Base-by-base conservation (phyloP, 64 coral and sea anemone species). In the Pocillopora damicornis region DNA sequence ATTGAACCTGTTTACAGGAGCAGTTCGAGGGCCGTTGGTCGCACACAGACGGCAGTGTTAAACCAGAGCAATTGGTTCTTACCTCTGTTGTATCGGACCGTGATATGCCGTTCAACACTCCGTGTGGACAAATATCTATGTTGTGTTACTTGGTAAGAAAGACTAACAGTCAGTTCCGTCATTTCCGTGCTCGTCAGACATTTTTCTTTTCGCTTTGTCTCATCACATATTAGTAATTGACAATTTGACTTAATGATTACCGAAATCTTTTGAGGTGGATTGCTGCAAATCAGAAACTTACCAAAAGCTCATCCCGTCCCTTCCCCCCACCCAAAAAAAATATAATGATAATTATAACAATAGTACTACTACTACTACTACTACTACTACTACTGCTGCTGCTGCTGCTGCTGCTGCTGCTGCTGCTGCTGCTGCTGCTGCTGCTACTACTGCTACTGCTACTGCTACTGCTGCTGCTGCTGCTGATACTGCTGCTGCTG, bases 101-200 rank as follows among this genome's bases (percentile, higher is more conserved):
- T 86, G 93, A 95, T 63, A 95, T 94, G 84, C 85, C 93, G 20
- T 99, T 99, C 75, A 93, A 93, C 60, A 87, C 89, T 1, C 79
- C 60, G 14, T 90, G 90, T 79, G 97, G 97, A 56, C 97, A 99
- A 76, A 77, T 99, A 34, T 91, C 97, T 15, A 5, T 99, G 78
- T 59, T 95, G 1, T 95, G 93, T 63, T 99, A 92, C 80, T 76
- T 92, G 97, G 97, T 99, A 90, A 92, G 59, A 73, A 9, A 13
- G 22, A 45, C 22, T 51, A 51, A 51, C 3, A 51, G 42, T 51
- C 7, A 51, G 42, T 51, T 51, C 42, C 42, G 42, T 51, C 2
- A 51, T 51, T 51, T 51, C 7, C 7, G 42, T 4, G 7, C 3
- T 51, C 2, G 42, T 51, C 7, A 7, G 2, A 51, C 42, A 38